phyloP scores from a whole-genome alignment of 1,140 invertebrate genomes.

The Sminthurinus signatus region DNA sequence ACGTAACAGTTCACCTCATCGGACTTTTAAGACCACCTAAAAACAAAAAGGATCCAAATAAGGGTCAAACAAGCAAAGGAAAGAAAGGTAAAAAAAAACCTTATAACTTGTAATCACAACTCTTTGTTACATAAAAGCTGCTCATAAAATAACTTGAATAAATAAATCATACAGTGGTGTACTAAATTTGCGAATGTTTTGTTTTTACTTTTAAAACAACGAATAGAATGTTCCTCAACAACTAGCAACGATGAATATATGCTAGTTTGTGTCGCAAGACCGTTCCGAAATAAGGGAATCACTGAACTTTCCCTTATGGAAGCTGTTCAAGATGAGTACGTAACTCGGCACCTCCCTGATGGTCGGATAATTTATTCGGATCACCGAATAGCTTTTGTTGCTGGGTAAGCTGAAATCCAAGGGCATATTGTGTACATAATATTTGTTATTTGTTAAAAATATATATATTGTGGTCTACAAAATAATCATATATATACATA shows the following conservation, averaged over 20 bases:
- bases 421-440: too few relatives aligned
- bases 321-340: constrained; percentile 71
- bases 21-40: constrained; percentile 49
- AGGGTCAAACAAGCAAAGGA: constrained; percentile 20
- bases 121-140: too few relatives aligned
- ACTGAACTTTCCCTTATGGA: constrained; percentile 63
- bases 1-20: constrained; percentile 57
- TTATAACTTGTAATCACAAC: too few relatives aligned
- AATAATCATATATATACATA: too few relatives aligned
- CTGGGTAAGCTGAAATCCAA: too few relatives aligned
- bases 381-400: constrained; percentile 73
- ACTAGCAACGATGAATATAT: constrained; percentile 51
- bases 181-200: too few relatives aligned
- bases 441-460: too few relatives aligned
- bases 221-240: constrained; percentile 35
- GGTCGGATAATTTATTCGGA: constrained; percentile 77
- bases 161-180: too few relatives aligned
- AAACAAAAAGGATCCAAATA: constrained; percentile 32
- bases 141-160: too few relatives aligned
- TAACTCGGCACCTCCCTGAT: constrained; percentile 73
- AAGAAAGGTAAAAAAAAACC: constrained; percentile 38
- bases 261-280: constrained; percentile 60
- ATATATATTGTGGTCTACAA: too few relatives aligned
- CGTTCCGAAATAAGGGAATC: constrained; percentile 59
- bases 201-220: too few relatives aligned